Percentiles rank a stretch among this genome's conserved stretches.
Evolutionary conservation across 2,888 invertebrate species (phyloP).

Genomic region (Apotomis betuletana): DNA sequence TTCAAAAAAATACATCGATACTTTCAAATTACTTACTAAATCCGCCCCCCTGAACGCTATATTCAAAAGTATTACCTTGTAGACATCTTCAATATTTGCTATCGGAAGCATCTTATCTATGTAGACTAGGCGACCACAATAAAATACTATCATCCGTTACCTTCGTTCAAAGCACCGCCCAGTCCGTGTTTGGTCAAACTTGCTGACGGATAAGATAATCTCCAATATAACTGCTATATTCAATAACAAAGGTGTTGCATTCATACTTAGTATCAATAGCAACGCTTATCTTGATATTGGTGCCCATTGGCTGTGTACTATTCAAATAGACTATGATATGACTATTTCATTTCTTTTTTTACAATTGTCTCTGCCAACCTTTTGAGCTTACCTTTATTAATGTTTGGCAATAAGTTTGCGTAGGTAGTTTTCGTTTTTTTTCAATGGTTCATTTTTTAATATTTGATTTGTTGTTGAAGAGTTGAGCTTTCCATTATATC

Average conservation of each 20-base stretch:
- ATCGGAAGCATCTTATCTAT: conserved; percentile 45
- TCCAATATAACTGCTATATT: conserved; percentile 24
- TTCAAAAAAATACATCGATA: no score
- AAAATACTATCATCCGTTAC: conserved; percentile 37
- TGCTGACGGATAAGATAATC: conserved; percentile 41
- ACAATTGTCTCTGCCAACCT: not conserved
- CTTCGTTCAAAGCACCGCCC: conserved; percentile 38
- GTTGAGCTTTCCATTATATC: no score
- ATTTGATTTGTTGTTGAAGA: no score
- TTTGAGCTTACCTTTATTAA: not conserved
- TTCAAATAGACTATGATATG: conserved; percentile 11
- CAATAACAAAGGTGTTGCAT: conserved; percentile 38
- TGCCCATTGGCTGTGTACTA: not conserved
- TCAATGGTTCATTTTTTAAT: not conserved
- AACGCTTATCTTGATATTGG: conserved; percentile 14
- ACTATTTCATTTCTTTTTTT: not conserved
- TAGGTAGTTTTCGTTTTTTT: not conserved
- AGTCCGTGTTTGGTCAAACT: conserved; percentile 33
- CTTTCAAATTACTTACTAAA: not conserved
- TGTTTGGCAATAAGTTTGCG: not conserved
- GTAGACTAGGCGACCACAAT: conserved; percentile 42
- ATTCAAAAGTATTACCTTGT: not conserved
- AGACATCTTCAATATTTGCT: conserved; percentile 31
- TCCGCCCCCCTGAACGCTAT: not conserved
- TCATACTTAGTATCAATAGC: conserved; percentile 22